A percentile compares a stretch with the other conserved stretches of the same genome.
phyloP scores from a whole-genome alignment of 2,113 vertebrate species.

The Phoenicopterus ruber region DNA sequence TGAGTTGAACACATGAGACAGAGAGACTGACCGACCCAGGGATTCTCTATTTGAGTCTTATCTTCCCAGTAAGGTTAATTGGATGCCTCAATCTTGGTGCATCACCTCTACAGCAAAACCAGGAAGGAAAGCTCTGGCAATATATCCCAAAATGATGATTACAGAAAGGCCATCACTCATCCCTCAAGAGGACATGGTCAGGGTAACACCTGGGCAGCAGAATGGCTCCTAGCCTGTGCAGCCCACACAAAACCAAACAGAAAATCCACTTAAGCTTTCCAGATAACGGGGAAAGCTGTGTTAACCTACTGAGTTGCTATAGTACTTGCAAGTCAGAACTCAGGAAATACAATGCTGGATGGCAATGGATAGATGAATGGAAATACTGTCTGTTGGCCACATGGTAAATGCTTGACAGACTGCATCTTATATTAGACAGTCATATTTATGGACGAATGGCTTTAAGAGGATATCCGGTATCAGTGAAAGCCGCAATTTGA shows the following conservation, averaged over 20 bases:
- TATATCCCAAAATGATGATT: not conserved
- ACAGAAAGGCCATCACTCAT: not conserved
- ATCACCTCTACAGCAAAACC: not conserved
- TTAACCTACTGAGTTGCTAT: not conserved
- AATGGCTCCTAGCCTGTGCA: not conserved
- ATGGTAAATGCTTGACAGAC: not conserved
- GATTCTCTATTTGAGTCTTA: not conserved
- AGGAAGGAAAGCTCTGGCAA: not conserved
- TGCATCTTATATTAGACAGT: not conserved
- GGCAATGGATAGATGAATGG: not conserved
- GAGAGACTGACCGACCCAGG: not conserved
- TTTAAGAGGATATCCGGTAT: not conserved
- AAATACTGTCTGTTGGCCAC: not conserved
- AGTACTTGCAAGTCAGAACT: not conserved
- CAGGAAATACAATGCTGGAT: not conserved
- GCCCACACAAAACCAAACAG: not conserved
- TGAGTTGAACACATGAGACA: not conserved
- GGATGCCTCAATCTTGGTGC: not conserved
- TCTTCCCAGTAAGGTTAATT: not conserved
- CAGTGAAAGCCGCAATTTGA: not conserved
- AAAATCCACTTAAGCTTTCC: not conserved
- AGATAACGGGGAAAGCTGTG: not conserved
- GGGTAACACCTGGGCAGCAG: not conserved
- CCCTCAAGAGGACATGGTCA: accelerated
- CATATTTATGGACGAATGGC: not conserved